phyloP scores from a whole-genome alignment of 1,140 invertebrate species.

The Camponotus floridanus region DNA sequence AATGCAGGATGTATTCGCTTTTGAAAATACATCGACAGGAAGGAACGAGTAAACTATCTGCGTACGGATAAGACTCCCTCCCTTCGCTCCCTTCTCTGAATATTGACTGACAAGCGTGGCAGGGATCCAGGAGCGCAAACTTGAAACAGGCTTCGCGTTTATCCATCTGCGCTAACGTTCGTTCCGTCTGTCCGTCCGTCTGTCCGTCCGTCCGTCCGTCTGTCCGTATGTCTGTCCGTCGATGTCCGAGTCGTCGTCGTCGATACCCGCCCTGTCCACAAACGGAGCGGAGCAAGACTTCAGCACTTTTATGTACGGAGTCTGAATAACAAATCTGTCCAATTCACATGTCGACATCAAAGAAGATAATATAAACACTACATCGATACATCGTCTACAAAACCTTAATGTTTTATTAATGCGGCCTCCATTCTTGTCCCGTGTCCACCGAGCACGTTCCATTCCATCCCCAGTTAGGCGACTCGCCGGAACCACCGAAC shows the following conservation, averaged over 20 bases:
- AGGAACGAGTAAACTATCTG: slow-evolving; percentile 30
- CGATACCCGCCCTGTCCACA: slow-evolving; percentile 79
- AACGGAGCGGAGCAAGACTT: slow-evolving; percentile 86
- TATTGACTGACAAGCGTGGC: slow-evolving; percentile 73
- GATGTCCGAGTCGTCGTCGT: slow-evolving; percentile 45
- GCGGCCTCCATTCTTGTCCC: slow-evolving; percentile 77
- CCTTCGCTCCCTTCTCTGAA: slow-evolving; percentile 32
- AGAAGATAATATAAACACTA: slow-evolving; percentile 87
- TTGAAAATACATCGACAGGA: slow-evolving; percentile 7
- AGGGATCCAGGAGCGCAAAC: slow-evolving; percentile 62
- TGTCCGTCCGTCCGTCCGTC: slow-evolving; percentile 61
- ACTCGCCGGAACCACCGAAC: slow-evolving; percentile 19
- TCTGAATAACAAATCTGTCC: slow-evolving; percentile 87
- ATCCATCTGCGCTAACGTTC: slow-evolving; percentile 76
- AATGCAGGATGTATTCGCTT: slow-evolving; percentile 2
- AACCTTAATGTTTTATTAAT: slow-evolving; percentile 87
- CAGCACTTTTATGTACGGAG: slow-evolving; percentile 86
- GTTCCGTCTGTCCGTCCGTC: slow-evolving; percentile 76
- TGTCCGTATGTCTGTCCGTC: slow-evolving; percentile 61
- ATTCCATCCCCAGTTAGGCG: slow-evolving; percentile 61
- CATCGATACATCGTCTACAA: slow-evolving; percentile 86
- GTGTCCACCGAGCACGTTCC: slow-evolving; percentile 63
- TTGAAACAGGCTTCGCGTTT: slow-evolving; percentile 71
- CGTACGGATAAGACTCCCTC: slow-evolving; percentile 32
- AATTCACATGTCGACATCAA: slow-evolving; percentile 87